Evolutionary conservation across 2,888 invertebrate species (phyloP).

Genomic region (Strigamia transsilvanica): DNA sequence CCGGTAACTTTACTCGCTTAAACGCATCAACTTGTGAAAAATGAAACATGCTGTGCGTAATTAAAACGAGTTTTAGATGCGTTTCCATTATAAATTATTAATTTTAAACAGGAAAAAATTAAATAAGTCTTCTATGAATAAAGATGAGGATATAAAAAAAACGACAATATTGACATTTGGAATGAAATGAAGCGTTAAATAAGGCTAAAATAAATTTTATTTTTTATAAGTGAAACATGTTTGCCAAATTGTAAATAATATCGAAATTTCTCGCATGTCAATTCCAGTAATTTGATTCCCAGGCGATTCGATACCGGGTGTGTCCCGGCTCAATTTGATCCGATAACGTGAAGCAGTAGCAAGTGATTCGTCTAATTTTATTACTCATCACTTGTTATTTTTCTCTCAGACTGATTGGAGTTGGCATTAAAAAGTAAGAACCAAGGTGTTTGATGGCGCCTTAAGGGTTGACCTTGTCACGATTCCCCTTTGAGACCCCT

Average conservation of each 20-base stretch:
- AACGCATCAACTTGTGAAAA: not conserved
- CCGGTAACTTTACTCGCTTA: no score
- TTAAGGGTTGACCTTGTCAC: not conserved
- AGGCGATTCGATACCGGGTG: not conserved
- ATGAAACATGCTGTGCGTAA: no score
- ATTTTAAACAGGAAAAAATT: not conserved
- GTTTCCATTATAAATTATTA: not conserved
- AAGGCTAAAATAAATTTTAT: no score
- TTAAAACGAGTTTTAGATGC: not conserved
- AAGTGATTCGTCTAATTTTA: not conserved
- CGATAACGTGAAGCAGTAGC: not conserved
- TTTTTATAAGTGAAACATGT: no score
- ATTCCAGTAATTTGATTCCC: not conserved
- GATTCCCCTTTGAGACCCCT: not conserved
- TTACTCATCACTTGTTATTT: not conserved
- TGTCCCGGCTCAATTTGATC: not conserved
- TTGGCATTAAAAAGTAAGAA: not conserved
- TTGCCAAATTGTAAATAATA: no score
- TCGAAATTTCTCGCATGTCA: not conserved
- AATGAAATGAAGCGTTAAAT: not conserved
- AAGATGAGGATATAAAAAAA: not conserved
- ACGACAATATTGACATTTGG: not conserved
- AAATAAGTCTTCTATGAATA: not conserved
- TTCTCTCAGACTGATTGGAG: constrained; percentile 14
- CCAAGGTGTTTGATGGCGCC: not conserved